Base-by-base conservation (phyloP, 1,140 invertebrate genomes). In the Lepidotrigona ventralis region DNA sequence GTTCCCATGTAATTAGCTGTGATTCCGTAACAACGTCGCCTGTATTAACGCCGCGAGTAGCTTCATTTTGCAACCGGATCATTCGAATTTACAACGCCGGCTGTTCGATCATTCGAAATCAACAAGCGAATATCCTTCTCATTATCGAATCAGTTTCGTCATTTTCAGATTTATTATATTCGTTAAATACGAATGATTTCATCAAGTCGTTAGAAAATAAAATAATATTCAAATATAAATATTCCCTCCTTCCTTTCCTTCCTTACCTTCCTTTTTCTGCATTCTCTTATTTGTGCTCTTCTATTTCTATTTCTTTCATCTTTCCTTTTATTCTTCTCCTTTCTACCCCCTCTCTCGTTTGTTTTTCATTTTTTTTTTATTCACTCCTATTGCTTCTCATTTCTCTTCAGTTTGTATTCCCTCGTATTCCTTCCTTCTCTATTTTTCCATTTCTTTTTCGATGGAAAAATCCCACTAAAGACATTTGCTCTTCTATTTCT, bases 1-100 rank as follows among this genome's bases (percentile, higher is more conserved):
- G 81, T 86, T 80, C 64, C 46, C 81, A 66, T 74, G 69, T 74
- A 83, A 87, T 86, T 87, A 73, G 51, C 75, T 58, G 58, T 58
- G 79, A 86, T 87, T 84, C 56, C 81, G 66, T 71, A 63, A 53
- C 71, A 74, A 23, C 69, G 71, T n/a, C 11, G 58, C 72, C 68
- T 33, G 54, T 33, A 84, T 86, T 83, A 83, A 71, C 71, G 46
- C 33, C 71, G 46, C 33, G 66, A 63, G 60, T 85, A 23, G 68
- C 71, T 70, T 74, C 72, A 85, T 77, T 81, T 63, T 23, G 77
- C 60, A 23, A 54, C n/a, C 12, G 51, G 8, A 33, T 60, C 21
- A 12, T 29, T 21, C 11, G 39, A 46, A 46, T 8, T 46, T 46
- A 46, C 39, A 46, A 46, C 51, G 51, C n/a, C 76, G 29, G 23